Base-by-base conservation (phyloP, 2,888 invertebrate genomes). In the Baronia brevicornis region DNA sequence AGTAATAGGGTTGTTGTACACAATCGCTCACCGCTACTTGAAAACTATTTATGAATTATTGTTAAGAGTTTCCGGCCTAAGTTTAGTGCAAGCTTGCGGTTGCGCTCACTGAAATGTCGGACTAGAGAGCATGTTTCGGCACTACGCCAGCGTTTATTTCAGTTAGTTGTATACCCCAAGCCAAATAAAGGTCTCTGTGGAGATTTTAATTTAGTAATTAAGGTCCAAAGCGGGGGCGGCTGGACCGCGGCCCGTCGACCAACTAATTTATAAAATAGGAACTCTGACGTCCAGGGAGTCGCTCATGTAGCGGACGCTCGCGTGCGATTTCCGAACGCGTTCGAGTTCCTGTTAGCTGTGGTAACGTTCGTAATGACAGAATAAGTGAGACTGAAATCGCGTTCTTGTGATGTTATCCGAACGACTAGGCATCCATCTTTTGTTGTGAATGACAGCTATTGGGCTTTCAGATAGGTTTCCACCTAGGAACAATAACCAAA, bases 351-450 rank as follows among this genome's bases (percentile, higher is more conserved):
- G n/a, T n/a, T n/a, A 65, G 65, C 72, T 70, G 72, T 68, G 67
- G 63, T 74, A 72, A 67, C 66, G 62, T 73, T 70, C 62, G 67
- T 74, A 70, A 78, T 79, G 82, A 84, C 79, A 80, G 73, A 77
- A 72, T 70, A 77, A 80, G 80, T 84, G 82, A 84, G 82, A 84
- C 82, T 84, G 80, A 82, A 66, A 71, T 69, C 72, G 77, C 74
- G 68, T 68, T 68, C 63, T 67, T 68, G 74, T 74, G 73, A 75
- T 71, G 65, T 60, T 54, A 41, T 45, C 48, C 59, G 54, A 54
- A 47, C 52, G 57, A 41, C 43, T 31, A 28, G 56, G 57, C 58
- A 51, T 46, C 54, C 57, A 41, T 44, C 46, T 46, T n/a, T 43
- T 43, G 45, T 43, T 47, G 45, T 41, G 51, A 48, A 19, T 25